Conservation (phyloP, 2,113 vertebrate genomes). For the Corydoras maculifer region DNA sequence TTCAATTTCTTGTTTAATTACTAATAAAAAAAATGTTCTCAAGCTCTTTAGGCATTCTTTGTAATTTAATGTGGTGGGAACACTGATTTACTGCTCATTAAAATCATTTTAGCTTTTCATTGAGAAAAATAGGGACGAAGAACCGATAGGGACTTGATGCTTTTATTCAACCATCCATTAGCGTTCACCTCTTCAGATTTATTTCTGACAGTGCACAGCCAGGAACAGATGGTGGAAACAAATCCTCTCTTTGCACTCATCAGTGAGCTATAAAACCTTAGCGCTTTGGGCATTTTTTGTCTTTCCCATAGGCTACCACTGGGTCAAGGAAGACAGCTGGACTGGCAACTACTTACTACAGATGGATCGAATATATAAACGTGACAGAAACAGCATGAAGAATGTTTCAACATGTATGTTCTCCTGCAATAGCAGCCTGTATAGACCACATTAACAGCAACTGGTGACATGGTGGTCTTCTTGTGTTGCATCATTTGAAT, state of each 20-base stretch:
- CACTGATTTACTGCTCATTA: slow-evolving; percentile 47
- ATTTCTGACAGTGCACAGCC: slow-evolving; percentile 21
- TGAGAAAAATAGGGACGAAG: neutral
- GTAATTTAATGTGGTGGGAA: slow-evolving; percentile 26
- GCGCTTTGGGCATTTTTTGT: slow-evolving; percentile 16
- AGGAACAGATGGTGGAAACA: slow-evolving; percentile 42
- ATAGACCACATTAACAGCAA: neutral
- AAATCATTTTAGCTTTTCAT: slow-evolving; percentile 28
- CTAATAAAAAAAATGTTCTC: too few relatives aligned
- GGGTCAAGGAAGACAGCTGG: slow-evolving; percentile 46
- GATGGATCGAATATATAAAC: slow-evolving; percentile 48
- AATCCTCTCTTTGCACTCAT: slow-evolving; percentile 24
- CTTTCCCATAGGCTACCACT: slow-evolving; percentile 34
- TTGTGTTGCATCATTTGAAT: neutral
- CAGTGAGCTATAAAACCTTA: slow-evolving; percentile 29
- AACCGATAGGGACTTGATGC: neutral
- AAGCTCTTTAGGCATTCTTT: slow-evolving; percentile 45
- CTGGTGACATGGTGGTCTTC: neutral
- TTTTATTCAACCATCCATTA: slow-evolving; percentile 24
- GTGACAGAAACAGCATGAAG: neutral
- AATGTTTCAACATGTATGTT: neutral
- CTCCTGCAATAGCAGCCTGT: slow-evolving; percentile 1
- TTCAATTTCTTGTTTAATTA: too few relatives aligned
- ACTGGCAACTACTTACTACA: slow-evolving; percentile 31
- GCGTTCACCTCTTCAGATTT: slow-evolving; percentile 28